Evolutionary conservation across 2,888 invertebrate species (phyloP), one percentile per base, ranked within the genome.

Genomic region (Globia sparganii): DNA sequence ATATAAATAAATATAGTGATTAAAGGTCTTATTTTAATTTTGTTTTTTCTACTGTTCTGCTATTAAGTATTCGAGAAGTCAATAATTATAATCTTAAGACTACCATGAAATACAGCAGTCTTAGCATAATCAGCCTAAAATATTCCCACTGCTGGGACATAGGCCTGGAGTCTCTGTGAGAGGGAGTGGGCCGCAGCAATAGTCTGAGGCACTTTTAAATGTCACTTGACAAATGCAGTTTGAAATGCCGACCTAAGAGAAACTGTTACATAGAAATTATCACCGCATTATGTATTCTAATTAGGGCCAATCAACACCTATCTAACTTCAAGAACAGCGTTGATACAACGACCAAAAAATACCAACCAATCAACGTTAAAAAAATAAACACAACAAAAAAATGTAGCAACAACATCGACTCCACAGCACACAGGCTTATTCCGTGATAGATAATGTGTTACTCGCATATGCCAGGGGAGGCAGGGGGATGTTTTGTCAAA

Each of bases 381-480:
- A 66, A 65, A 77, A 75, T 21, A 61, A 3, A 69, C 25, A 31
- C 61, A 49, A 61, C n/a, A 80, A 64, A 72, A 80, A 75, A 67
- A 72, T 61, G 0, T 77, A 62, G 40, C 25, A 68, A 73, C 43
- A 72, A 72, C 34, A 76, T 56, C 92, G 74, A 85, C 95, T 95
- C 95, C 85, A 94, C 75, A 15, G 80, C 77, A 72, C 81, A 76
- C 78, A 82, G 83, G 88, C 89, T 90, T 93, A 91, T 93, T 92
- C 90, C 90, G 91, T 94, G 95, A 96, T 95, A 96, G 96, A 95
- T 96, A 96, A 96, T 94, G 93, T 95, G 95, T 94, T 94, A 94
- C 95, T 94, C 94, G 92, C 95, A 94, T 94, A 94, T 94, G 94
- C 91, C 92, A 91, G 83, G 87, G 88, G 84, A 78, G 87, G 87